phyloP scores from a whole-genome alignment of 1,140 invertebrate species.

The Onthophagus taurus region DNA sequence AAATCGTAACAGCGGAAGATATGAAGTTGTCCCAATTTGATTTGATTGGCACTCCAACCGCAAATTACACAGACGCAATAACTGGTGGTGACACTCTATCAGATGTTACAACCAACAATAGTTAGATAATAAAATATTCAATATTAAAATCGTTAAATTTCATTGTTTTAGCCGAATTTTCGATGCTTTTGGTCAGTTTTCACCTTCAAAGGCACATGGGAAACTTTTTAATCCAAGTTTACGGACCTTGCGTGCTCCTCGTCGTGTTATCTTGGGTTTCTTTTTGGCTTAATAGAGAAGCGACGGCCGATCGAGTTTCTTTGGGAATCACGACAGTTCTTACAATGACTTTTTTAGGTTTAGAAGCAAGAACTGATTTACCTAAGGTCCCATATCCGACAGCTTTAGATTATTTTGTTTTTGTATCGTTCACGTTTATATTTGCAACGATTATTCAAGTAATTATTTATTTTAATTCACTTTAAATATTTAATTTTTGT shows the following conservation, averaged over 20 bases:
- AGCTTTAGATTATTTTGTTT: slow-evolving; percentile 80
- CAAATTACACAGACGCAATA: slow-evolving; percentile 54
- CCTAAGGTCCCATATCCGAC: slow-evolving; percentile 83
- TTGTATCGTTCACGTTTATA: slow-evolving; percentile 77
- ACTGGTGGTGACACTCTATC: slow-evolving; percentile 26
- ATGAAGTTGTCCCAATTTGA: slow-evolving; percentile 83
- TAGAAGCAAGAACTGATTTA: slow-evolving; percentile 75
- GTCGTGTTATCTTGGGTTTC: slow-evolving; percentile 85
- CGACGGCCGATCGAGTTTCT: slow-evolving; percentile 76
- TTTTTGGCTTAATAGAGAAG: slow-evolving; percentile 85
- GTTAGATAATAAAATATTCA: slow-evolving; percentile 10
- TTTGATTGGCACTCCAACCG: slow-evolving; percentile 65
- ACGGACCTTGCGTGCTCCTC: slow-evolving; percentile 75
- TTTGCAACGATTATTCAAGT: slow-evolving; percentile 78
- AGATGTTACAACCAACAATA: slow-evolving; percentile 19
- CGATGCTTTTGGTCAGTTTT: slow-evolving; percentile 72
- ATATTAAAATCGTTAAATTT: not conserved
- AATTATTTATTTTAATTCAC: slow-evolving; percentile 14
- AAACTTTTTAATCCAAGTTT: slow-evolving; percentile 83
- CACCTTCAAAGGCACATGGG: slow-evolving; percentile 77
- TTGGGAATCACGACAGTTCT: slow-evolving; percentile 78
- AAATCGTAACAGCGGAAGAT: slow-evolving; percentile 71
- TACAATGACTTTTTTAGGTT: slow-evolving; percentile 80
- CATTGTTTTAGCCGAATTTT: slow-evolving; percentile 54
- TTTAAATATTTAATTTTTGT: not conserved